phyloP scores from a whole-genome alignment of 2,888 invertebrate genomes.

The Archips xylosteana region DNA sequence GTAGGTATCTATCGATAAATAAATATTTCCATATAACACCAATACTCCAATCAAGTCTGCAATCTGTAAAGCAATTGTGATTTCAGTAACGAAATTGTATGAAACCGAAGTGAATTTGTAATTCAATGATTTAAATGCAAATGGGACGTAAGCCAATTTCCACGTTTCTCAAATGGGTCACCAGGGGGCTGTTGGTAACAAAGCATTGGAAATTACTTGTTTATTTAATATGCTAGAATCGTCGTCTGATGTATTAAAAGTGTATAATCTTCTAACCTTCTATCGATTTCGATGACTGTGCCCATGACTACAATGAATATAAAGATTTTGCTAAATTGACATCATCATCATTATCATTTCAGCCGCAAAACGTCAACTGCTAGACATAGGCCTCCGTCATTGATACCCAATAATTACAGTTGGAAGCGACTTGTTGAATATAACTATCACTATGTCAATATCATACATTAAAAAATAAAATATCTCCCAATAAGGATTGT shows the following conservation, averaged over 20 bases:
- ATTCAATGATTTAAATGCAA: slow-evolving; percentile 37
- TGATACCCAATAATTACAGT: too few species aligned
- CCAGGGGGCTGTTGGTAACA: not conserved
- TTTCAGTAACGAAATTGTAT: slow-evolving; percentile 33
- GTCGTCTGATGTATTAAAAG: not conserved
- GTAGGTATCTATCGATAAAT: not conserved
- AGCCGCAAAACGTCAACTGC: too few species aligned
- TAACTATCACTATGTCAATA: too few species aligned
- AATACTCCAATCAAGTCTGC: slow-evolving; percentile 9
- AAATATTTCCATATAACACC: not conserved
- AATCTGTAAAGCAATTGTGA: slow-evolving; percentile 31
- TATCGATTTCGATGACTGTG: too few species aligned
- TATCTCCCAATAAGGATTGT: too few species aligned
- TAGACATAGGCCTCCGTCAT: too few species aligned
- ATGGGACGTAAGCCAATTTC: slow-evolving; percentile 35
- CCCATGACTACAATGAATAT: too few species aligned
- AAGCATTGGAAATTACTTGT: not conserved
- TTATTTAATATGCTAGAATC: not conserved
- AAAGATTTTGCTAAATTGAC: too few species aligned
- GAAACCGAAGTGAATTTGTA: slow-evolving; percentile 26
- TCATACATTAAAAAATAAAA: too few species aligned
- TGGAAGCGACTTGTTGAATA: too few species aligned
- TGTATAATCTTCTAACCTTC: too few species aligned
- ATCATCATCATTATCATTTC: too few species aligned
- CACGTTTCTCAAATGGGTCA: slow-evolving; percentile 14